phyloP scores from a whole-genome alignment of 2,113 vertebrate species.

The Phrynosoma blainvillii region DNA sequence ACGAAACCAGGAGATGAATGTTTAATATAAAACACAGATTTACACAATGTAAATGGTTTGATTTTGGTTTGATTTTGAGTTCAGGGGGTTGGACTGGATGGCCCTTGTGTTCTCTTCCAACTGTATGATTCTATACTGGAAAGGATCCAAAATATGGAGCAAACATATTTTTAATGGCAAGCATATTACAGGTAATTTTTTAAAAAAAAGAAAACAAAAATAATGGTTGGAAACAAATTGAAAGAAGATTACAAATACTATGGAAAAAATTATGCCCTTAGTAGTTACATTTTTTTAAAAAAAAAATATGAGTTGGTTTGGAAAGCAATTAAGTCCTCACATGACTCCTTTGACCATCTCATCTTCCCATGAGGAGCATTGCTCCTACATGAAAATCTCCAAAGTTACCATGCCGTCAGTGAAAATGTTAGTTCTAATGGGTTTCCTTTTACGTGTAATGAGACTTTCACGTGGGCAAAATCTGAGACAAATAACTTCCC shows the following conservation, averaged over 20 bases:
- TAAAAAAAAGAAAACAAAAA: neutral
- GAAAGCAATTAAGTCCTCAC: neutral
- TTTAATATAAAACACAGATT: fast-evolving
- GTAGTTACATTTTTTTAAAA: neutral
- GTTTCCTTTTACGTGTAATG: neutral
- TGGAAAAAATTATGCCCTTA: neutral
- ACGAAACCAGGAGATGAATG: fast-evolving
- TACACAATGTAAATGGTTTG: fast-evolving
- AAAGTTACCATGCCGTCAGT: neutral
- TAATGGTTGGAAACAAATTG: neutral
- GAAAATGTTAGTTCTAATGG: neutral
- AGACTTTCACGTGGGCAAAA: constrained; percentile 14
- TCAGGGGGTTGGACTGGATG: no score
- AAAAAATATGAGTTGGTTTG: neutral
- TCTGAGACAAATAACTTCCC: constrained; percentile 3
- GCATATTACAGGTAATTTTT: fast-evolving
- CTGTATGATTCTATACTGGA: neutral
- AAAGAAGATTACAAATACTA: neutral
- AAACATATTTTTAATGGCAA: neutral
- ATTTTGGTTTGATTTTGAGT: no score
- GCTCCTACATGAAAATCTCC: neutral
- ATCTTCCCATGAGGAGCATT: neutral
- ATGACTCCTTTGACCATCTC: neutral
- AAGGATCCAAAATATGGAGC: neutral
- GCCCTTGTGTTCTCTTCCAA: no score